Evolutionary conservation across 2,888 invertebrate genomes (phyloP), one percentile per base, ranked within the genome.

Genomic region (Synanthedon myopaeformis): DNA sequence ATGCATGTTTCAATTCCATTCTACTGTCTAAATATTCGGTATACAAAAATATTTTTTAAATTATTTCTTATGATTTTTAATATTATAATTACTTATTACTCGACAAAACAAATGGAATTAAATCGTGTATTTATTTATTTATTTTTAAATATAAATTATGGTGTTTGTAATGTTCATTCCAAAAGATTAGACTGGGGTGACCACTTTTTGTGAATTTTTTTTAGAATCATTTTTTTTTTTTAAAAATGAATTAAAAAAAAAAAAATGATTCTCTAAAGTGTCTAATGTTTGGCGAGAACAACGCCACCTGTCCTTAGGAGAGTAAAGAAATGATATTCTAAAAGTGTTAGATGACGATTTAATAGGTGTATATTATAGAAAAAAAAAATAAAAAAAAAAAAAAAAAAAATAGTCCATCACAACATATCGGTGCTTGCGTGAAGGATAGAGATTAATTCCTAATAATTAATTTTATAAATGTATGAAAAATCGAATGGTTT

Each of bases 361-460:
- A 50, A 51, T 28, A 35, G 41, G 51, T 35, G 41, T 35, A 51
- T n/a, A n/a, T n/a, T n/a, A n/a, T 35, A 51, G 41, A 12, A 4
- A 35, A 23, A 23, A 23, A 17, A 17, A 17, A 17, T 2, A 2
- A 23, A 23, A 23, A 17, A 17, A 17, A 17, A 17, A 2, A 23
- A 23, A 23, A 23, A 23, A 57, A 54, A 14, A 55, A 62, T 81
- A 83, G 83, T 85, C 83, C 82, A 85, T 80, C 71, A 80, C 70
- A 70, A 86, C 85, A 86, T 86, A 86, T 86, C 86, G 86, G 86
- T 86, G 86, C 86, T 86, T 84, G 76, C 70, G 73, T 74, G 75
- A 73, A 75, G 74, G 70, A 64, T 66, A 64, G 57, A 55, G 62
- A 67, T 67, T 70, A 80, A 54, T 80, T 78, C 78, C 78, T 82